Conservation (phyloP, 2,113 vertebrate species). For the Pollimyrus isidori region DNA sequence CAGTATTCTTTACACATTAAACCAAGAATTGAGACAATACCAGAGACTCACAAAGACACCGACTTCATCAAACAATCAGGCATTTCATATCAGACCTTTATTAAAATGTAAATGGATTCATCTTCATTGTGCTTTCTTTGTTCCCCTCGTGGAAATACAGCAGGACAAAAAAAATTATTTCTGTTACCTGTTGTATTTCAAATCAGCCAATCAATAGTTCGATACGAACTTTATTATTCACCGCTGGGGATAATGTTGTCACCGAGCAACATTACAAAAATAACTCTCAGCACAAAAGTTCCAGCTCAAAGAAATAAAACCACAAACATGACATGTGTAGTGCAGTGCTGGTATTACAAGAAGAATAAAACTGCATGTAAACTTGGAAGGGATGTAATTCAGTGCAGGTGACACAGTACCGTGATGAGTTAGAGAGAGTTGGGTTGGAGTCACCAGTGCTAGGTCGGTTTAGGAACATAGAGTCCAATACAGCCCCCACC, state of each 20-base stretch:
- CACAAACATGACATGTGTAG: neutral
- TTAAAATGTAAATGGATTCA: conserved; percentile 12
- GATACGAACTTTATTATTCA: neutral
- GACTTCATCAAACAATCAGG: conserved; percentile 13
- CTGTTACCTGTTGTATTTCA: neutral
- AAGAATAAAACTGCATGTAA: neutral
- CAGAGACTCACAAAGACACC: neutral
- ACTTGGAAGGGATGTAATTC: neutral
- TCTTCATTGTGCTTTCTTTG: neutral
- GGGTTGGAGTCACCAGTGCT: neutral
- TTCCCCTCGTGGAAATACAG: neutral
- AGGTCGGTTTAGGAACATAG: neutral
- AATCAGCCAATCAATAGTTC: neutral
- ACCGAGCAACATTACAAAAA: neutral
- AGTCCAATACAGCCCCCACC: neutral
- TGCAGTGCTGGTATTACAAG: neutral
- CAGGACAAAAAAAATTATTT: neutral
- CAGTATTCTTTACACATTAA: conserved; percentile 12
- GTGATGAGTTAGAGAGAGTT: neutral
- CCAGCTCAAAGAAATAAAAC: neutral
- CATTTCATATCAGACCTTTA: neutral
- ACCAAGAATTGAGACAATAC: neutral
- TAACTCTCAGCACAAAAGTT: neutral
- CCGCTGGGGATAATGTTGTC: neutral
- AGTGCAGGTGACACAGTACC: neutral